phyloP scores from a whole-genome alignment of 1,140 invertebrate genomes.

The Euwallacea fornicatus region DNA sequence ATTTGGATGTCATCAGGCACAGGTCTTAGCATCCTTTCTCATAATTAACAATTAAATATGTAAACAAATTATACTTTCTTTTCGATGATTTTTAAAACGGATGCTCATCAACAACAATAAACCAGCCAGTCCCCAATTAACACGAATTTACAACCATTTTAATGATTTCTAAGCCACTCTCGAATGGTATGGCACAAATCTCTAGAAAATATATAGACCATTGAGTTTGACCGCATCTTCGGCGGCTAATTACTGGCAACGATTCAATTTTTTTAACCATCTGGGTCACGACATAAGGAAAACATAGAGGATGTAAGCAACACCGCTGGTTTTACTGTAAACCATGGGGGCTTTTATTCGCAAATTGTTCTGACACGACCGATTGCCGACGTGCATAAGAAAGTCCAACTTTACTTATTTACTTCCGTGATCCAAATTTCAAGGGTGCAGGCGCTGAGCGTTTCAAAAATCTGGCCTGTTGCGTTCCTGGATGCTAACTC shows the following conservation, averaged over 20 bases:
- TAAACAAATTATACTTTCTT: conserved; percentile 20
- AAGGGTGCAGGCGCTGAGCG: too few relatives aligned
- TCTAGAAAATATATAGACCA: conserved; percentile 38
- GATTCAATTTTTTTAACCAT: conserved; percentile 15
- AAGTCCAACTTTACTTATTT: too few relatives aligned
- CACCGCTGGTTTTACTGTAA: too few relatives aligned
- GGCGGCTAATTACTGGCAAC: conserved; percentile 28
- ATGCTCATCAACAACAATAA: conserved; percentile 13
- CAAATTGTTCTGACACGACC: too few relatives aligned
- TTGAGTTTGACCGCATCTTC: conserved; percentile 33
- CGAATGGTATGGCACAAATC: conserved; percentile 23
- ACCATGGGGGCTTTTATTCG: too few relatives aligned
- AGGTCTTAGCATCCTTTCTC: too few relatives aligned
- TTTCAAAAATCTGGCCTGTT: too few relatives aligned
- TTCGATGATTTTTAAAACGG: neutral
- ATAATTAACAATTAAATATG: neutral
- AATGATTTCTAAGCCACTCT: conserved; percentile 28
- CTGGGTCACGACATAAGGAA: conserved; percentile 24
- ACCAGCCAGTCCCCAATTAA: conserved; percentile 11
- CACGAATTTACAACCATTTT: conserved; percentile 25
- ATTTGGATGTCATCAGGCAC: too few relatives aligned
- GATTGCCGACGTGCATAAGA: too few relatives aligned
- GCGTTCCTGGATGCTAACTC: too few relatives aligned
- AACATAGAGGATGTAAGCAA: neutral
- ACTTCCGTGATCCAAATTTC: too few relatives aligned